phyloP scores from a whole-genome alignment of 1,140 invertebrate species.

The Forficula auricularia region DNA sequence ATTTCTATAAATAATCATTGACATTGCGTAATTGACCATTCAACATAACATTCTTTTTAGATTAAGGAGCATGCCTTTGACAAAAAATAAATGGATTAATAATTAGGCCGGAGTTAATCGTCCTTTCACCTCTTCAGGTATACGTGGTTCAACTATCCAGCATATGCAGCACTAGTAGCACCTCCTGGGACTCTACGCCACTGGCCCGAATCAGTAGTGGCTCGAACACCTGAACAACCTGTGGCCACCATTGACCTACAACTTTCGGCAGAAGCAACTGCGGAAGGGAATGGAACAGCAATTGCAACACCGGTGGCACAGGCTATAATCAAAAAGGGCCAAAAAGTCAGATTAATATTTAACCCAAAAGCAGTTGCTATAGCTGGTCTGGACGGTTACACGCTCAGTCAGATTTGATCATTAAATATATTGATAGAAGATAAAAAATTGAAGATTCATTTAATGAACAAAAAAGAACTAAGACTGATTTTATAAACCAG shows the following conservation, averaged over 20 bases:
- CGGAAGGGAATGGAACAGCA: conserved; percentile 40
- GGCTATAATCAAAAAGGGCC: conserved; percentile 31
- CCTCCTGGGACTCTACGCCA: no score
- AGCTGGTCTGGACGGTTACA: conserved; percentile 49
- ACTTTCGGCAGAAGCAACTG: conserved; percentile 40
- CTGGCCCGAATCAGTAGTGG: conserved; percentile 3
- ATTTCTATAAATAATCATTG: no score
- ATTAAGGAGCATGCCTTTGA: no score
- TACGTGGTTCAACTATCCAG: no score
- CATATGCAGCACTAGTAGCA: no score
- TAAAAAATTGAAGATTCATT: no score
- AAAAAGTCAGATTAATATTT: conserved; percentile 35
- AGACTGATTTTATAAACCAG: no score
- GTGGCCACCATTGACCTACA: conserved; percentile 23
- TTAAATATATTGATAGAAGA: conserved; percentile 12
- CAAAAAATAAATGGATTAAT: no score
- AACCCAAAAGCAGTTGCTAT: conserved; percentile 46
- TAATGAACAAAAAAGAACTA: no score
- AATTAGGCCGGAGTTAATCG: no score
- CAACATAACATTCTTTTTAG: no score
- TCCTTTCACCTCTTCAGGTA: background rate
- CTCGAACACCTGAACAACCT: background rate
- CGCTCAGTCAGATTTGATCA: conserved; percentile 39
- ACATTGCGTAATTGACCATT: no score
- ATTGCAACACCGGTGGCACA: conserved; percentile 45